Conservation (phyloP, 1,140 invertebrate genomes). For the Phymorhynchus buccinoides region DNA sequence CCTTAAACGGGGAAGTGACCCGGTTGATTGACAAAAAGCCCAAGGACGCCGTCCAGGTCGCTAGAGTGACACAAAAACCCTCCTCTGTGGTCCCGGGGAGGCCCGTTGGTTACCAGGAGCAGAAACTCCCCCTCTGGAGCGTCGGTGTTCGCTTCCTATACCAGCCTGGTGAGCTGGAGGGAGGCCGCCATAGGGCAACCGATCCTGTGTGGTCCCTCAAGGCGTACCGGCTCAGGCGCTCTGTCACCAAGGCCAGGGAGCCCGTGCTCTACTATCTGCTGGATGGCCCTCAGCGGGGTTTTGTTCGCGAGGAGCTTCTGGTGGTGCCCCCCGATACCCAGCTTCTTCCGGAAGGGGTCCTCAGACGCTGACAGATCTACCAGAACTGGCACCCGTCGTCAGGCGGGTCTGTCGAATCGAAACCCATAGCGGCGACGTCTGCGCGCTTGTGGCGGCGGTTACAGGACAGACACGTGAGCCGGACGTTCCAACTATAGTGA, state of each 20-base stretch:
- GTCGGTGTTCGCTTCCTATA: slow-evolving; percentile 43
- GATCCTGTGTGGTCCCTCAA: slow-evolving; percentile 46
- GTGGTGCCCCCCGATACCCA: slow-evolving; percentile 38
- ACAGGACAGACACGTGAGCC: too few species aligned
- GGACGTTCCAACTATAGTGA: too few species aligned
- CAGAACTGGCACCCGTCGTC: too few species aligned
- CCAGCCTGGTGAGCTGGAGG: slow-evolving; percentile 48
- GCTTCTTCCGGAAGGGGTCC: slow-evolving; percentile 26
- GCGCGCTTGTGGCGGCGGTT: too few species aligned
- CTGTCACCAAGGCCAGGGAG: slow-evolving; percentile 25
- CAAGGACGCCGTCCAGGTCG: not conserved
- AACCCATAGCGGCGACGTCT: too few species aligned
- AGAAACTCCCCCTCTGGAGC: not conserved
- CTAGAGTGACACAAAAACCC: not conserved
- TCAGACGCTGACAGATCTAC: too few species aligned
- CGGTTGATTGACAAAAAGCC: not conserved
- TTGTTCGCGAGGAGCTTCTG: slow-evolving; percentile 46
- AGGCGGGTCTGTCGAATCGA: too few species aligned
- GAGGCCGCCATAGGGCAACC: slow-evolving; percentile 39
- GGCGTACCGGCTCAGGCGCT: slow-evolving; percentile 27
- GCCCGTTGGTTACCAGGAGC: slow-evolving; percentile 32
- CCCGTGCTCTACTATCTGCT: slow-evolving; percentile 44
- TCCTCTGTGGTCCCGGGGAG: not conserved
- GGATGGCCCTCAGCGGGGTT: slow-evolving; percentile 38
- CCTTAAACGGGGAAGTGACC: slow-evolving; percentile 2